These are phyloP conservation scores for Rhodophaea formosa DNA, from an alignment of 2,888 invertebrate species.

Conservation along the genomic window DNA sequence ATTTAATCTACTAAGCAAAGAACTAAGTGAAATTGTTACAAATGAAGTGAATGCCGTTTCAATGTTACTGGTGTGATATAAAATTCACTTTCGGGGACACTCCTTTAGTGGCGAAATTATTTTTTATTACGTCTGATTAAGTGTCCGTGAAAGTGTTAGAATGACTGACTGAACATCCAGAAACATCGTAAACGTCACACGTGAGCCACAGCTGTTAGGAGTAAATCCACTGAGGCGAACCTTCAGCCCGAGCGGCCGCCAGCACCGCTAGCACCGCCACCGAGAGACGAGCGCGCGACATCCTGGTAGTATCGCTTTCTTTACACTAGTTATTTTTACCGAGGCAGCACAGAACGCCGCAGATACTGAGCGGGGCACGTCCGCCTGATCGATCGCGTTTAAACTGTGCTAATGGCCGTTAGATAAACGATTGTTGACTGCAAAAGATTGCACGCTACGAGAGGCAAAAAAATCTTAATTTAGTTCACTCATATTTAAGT, in stretches of 20 bases:
- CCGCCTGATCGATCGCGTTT: constrained; percentile 5
- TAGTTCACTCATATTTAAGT: neutral
- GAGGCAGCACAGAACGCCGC: neutral
- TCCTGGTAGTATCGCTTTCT: neutral
- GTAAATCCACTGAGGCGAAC: constrained; percentile 43
- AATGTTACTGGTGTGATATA: constrained; percentile 33
- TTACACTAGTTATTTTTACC: neutral
- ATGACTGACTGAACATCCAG: constrained; percentile 27
- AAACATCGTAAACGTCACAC: constrained; percentile 40
- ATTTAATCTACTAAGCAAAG: constrained; percentile 42
- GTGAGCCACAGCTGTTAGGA: constrained; percentile 33
- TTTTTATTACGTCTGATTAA: too few relatives aligned
- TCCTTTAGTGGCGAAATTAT: too few relatives aligned
- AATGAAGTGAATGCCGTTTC: constrained; percentile 42
- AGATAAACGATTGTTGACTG: constrained; percentile 62
- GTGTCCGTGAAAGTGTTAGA: neutral
- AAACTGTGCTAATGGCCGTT: constrained; percentile 37
- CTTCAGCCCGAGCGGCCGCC: constrained; percentile 47
- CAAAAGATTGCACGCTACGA: constrained; percentile 42
- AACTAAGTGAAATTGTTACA: constrained; percentile 43
- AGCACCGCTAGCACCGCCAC: constrained; percentile 45
- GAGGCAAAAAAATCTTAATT: constrained; percentile 16
- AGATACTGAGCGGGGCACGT: constrained; percentile 18
- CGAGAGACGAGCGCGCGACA: constrained; percentile 36
- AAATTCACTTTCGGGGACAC: neutral